Base-by-base conservation (phyloP, 2,888 invertebrate species). In the Phragmatobia fuliginosa region DNA sequence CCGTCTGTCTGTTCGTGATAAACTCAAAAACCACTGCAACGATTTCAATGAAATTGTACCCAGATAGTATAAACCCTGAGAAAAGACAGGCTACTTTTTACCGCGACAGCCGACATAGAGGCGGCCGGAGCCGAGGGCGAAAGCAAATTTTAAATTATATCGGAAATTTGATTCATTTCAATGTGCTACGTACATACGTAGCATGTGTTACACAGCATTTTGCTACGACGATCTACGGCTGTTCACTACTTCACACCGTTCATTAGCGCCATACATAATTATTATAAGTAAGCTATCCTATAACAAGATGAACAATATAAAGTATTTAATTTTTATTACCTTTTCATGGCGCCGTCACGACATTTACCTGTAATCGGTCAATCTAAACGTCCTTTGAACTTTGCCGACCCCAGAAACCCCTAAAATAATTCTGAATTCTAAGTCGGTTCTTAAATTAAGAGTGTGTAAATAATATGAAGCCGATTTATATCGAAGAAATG, bases 321-420 rank as follows among this genome's bases (percentile, higher is more conserved):
- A 41, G 38, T 62, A 65, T 74, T 73, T 76, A 75, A 70, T 75
- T 56, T 66, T 72, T 73, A 74, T 77, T 76, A 67, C 45, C 52
- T 72, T 74, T 73, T 59, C 61, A 69, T 65, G 61, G 70, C 71
- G 67, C 64, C 77, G 73, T 76, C 82, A 82, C 88, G 87, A 83
- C 78, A 86, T 83, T 83, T 72, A 70, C 65, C 41, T 72, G 78
- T 88, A 90, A 92, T 93, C 93, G 90, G 85, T 83, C 84, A 84
- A 93, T 93, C 92, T 87, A 71, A 85, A 83, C 86, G 88, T 89
- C 86, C 90, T 88, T 88, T 92, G 90, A 91, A 91, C 91, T 89
- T 83, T 74, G 78, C 78, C 77, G 80, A 81, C 79, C 81, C 68
- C 69, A 69, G 79, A 84, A 77, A 71, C 76, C 76, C 70, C 74